Base-by-base conservation (phyloP, 2,113 vertebrate genomes). In the Nanorana parkeri region DNA sequence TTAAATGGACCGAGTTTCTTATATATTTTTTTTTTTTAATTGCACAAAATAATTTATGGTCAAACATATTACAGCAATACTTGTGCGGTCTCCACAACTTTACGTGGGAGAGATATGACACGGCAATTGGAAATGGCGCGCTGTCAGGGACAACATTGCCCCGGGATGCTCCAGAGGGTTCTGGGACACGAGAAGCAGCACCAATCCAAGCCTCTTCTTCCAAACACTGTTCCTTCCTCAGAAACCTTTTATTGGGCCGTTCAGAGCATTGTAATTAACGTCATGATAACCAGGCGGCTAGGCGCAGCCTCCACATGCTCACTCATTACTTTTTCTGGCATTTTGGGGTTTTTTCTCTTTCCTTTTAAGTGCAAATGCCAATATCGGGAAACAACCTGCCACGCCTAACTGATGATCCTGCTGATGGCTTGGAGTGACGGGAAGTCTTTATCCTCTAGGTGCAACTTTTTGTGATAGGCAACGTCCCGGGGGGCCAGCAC, bases 401-500 rank as follows among this genome's bases (percentile, higher is more conserved):
- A 52, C 3, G 65, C 26, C 4, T 99, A 99, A 89, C 94, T 97
- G 89, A 99, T 95, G 85, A 97, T 94, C 41, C 95, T 94, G 91
- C 96, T 94, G 76, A 98, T 95, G 0, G 96, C 96, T 86, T 98
- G 97, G 69, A 99, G 87, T 66, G 97, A 97, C 1, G 98, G 98
- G 88, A 99, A 99, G 82, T 99, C 98, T 17, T 97, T 95, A 0
- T 91, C 96, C 64, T 91, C 91, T 0, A 91, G 87, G 77, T 99
- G 98, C 90, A 95, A 87, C 8, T 94, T 96, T 82, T 96, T 96
- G 86, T 99, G 98, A 87, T 94, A 90, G 80, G 77, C 88, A 81
- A 97, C 87, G 83, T 99, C 98, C 85, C 94, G 95, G 11, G 90
- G 94, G 0, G 95, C 93, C 3, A 99, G 92, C 56, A 99, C 98